Percentiles rank a stretch among this genome's conserved stretches.
Conservation (phyloP, 2,113 vertebrate species). For the Podilymbus podiceps region DNA sequence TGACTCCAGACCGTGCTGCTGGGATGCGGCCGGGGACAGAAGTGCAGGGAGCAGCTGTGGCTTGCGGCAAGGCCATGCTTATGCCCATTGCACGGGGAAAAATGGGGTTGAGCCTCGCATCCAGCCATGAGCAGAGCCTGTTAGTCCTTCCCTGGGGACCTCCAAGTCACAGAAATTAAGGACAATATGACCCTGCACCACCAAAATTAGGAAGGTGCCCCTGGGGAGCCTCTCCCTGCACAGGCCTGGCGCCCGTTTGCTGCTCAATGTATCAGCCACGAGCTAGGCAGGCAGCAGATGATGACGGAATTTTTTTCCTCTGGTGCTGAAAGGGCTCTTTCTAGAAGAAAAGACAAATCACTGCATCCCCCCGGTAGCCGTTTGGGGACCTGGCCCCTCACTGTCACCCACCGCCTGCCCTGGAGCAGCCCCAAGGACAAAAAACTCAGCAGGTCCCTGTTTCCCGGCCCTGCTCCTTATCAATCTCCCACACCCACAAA, state of each 20-base stretch:
- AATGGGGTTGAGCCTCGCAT: neutral
- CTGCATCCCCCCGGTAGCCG: fast-evolving
- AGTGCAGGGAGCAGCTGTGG: neutral
- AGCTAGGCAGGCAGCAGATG: neutral
- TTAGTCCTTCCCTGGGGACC: neutral
- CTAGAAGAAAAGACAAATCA: neutral
- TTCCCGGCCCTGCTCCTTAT: conserved; percentile 18
- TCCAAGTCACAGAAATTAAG: neutral
- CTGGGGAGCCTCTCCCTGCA: neutral
- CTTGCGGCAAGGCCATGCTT: neutral
- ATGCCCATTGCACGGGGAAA: neutral
- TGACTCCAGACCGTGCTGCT: fast-evolving
- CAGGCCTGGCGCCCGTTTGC: neutral
- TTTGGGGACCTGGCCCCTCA: neutral
- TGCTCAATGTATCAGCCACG: fast-evolving
- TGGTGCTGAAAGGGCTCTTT: neutral
- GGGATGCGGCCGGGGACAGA: neutral
- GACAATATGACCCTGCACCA: neutral
- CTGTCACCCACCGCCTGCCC: neutral
- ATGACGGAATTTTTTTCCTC: neutral
- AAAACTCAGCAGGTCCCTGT: neutral
- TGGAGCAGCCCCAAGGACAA: neutral
- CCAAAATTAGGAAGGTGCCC: neutral
- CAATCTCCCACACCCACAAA: conserved; percentile 15
- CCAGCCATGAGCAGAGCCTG: fast-evolving